Evolutionary conservation across 2,113 vertebrate species (phyloP), one percentile per base, ranked within the genome.

Genomic region (Rhabdornis inornatus): DNA sequence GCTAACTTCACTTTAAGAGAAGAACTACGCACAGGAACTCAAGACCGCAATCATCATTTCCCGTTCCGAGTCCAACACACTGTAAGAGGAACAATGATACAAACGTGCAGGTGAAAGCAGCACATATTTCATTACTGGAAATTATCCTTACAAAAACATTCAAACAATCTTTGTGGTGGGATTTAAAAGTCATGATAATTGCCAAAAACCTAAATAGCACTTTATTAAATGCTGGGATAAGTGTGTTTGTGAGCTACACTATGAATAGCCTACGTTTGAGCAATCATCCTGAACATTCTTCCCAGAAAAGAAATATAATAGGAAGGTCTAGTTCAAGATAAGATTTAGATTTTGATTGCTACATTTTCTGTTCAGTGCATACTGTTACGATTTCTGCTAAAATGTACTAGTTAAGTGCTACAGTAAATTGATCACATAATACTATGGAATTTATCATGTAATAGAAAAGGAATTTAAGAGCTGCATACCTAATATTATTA

Each of bases 381-480:
- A 60, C 44, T 44, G 47, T 57, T 82, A 47, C 79, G 35, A 80
- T 80, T 97, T 95, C 95, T 96, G 83, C 89, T 89, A 94, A 95
- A 96, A 85, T 24, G 39, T 52, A 64, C 81, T 50, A 63, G 70
- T 87, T 94, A 75, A 60, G 70, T 28, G 53, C 95, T 96, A 94
- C 63, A 82, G 93, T 93, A 94, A 95, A 93, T 93, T 72, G 83
- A 92, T 94, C 84, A 92, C 81, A 77, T 87, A 87, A 85, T 80
- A 80, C 87, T 80, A 14, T 13, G 84, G 94, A 94, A 96, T 96
- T 89, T 71, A 80, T 83, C 70, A 63, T 89, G 95, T 77, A 91
- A 96, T 49, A 91, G 83, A 59, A 92, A 91, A 95, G 90, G 92
- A 96, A 96, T 97, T 95, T 94, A 96, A 95, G 89, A 96, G 74